Percentiles rank a stretch among this genome's conserved stretches.
These are phyloP conservation scores for Schlechtendalia chinensis DNA, from an alignment of 1,140 invertebrate species.

Conservation along the genomic window DNA sequence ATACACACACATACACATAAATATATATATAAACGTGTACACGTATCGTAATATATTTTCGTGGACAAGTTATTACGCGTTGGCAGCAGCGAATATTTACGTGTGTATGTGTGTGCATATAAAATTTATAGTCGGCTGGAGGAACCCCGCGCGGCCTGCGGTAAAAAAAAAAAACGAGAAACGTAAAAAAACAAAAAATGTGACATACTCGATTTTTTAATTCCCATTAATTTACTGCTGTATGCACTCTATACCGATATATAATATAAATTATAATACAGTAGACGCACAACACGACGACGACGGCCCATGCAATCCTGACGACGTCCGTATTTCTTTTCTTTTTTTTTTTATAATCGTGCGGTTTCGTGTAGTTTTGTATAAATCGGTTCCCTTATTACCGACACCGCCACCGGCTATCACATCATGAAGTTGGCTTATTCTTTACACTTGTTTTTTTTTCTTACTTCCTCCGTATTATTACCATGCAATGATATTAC, in stretches of 20 bases:
- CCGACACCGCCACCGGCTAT: not conserved
- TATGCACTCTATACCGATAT: not conserved
- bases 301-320: not conserved
- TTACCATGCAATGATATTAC: not conserved
- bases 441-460: slow-evolving; percentile 2
- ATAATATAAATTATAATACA: not conserved
- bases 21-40: not conserved
- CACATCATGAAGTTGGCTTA: not conserved
- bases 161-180: not conserved
- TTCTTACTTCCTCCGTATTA: not conserved
- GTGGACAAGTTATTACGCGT: slow-evolving; percentile 46
- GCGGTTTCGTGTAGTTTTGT: slow-evolving; percentile 44
- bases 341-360: slow-evolving; percentile 22
- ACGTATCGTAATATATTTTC: slow-evolving; percentile 5
- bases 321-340: slow-evolving; percentile 17
- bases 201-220: slow-evolving; percentile 45
- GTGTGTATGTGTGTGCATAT: not conserved
- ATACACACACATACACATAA: too few relatives aligned
- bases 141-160: not conserved
- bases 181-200: not conserved
- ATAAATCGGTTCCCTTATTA: slow-evolving; percentile 34
- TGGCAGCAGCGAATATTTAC: slow-evolving; percentile 4
- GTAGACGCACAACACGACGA: too few relatives aligned
- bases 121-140: slow-evolving; percentile 1
- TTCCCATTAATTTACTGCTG: slow-evolving; percentile 35